Evolutionary conservation across 2,113 vertebrate genomes (phyloP).

Genomic region (Poicephalus meyeri): DNA sequence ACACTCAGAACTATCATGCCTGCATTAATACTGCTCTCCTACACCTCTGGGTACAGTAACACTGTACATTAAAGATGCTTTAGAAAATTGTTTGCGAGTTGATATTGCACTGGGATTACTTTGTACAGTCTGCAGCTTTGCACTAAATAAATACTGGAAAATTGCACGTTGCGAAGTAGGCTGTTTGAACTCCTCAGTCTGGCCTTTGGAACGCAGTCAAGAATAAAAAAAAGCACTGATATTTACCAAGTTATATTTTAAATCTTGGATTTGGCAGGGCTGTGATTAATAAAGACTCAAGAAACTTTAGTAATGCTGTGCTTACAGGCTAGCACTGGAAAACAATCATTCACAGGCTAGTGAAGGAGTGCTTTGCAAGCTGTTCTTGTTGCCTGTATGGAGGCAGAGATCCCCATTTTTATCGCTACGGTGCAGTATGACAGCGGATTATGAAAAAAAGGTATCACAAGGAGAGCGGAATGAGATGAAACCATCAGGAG

Average conservation of each 20-base stretch:
- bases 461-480: neutral
- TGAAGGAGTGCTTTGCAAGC: neutral
- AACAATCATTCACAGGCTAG: neutral
- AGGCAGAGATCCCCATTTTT: neutral
- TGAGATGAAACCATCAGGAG: neutral
- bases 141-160: constrained; percentile 28
- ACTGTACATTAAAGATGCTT: constrained; percentile 38
- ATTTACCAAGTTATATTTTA: neutral
- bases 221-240: neutral
- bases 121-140: neutral
- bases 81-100: constrained; percentile 48
- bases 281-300: neutral
- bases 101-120: constrained; percentile 18
- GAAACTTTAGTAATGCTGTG: neutral
- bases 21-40: constrained; percentile 16
- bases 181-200: neutral
- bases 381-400: neutral
- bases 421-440: neutral
- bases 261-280: neutral
- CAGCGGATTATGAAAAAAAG: neutral
- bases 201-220: neutral
- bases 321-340: neutral
- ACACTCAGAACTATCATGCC: constrained; percentile 1
- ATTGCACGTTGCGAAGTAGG: neutral
- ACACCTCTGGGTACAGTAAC: constrained; percentile 47